Evolutionary conservation across 2,888 invertebrate genomes (phyloP).

Genomic region (Euplagia quadripunctaria): DNA sequence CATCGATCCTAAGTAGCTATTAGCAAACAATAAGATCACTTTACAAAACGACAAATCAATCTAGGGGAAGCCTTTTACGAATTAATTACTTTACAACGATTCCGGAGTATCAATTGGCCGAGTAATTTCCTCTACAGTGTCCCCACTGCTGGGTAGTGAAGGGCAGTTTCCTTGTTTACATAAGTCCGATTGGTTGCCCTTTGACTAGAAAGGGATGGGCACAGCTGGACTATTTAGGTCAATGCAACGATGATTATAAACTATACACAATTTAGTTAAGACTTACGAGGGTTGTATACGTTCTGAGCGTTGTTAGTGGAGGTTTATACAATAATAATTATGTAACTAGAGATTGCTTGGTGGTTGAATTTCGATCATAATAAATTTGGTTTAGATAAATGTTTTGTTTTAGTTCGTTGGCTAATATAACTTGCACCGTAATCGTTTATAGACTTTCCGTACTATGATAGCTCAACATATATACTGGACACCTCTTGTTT

Average conservation of each 20-base stretch:
- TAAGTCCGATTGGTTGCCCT: constrained; percentile 54
- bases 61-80: not conserved
- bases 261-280: not conserved
- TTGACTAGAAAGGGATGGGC: constrained; percentile 36
- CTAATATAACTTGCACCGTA: no score
- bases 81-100: not conserved
- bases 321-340: no score
- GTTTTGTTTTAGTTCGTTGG: no score
- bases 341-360: not conserved
- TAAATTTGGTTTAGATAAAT: no score
- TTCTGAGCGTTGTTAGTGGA: not conserved
- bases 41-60: not conserved
- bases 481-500: no score
- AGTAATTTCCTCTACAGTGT: not conserved
- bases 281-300: not conserved
- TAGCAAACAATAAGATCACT: not conserved
- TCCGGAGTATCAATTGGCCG: not conserved
- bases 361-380: no score
- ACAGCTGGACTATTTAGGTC: constrained; percentile 35
- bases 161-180: constrained; percentile 25
- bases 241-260: constrained; percentile 2
- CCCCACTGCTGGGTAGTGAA: not conserved
- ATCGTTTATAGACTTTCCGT: no score
- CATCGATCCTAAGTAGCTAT: no score
- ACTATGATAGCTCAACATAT: no score